Conservation (phyloP, 1,140 invertebrate genomes). For the Pseudomyrmex concolor region DNA sequence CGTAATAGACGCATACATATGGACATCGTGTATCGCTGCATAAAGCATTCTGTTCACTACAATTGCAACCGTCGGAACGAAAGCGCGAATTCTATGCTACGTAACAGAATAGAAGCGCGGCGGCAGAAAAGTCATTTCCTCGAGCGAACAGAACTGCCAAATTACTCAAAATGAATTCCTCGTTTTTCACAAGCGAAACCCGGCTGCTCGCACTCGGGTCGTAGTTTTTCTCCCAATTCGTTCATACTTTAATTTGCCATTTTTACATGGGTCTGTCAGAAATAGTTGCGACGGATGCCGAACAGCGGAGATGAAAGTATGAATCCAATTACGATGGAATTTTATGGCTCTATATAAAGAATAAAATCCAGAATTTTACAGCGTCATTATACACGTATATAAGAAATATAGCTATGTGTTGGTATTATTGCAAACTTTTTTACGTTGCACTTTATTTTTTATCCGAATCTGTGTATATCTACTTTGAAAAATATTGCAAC, state of each 20-base stretch:
- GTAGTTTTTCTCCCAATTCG: conserved; percentile 36
- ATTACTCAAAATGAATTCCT: conserved; percentile 57
- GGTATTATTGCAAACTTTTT: conserved; percentile 4
- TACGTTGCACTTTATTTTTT: neutral
- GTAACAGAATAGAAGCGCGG: conserved; percentile 31
- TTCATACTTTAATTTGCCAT: conserved; percentile 44
- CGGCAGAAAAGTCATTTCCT: conserved; percentile 57
- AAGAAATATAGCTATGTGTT: neutral
- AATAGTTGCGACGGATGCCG: neutral
- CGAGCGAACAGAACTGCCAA: conserved; percentile 56
- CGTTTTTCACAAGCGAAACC: conserved; percentile 16
- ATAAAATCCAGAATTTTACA: neutral
- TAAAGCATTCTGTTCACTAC: conserved; percentile 8
- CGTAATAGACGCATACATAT: neutral
- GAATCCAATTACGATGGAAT: conserved; percentile 16
- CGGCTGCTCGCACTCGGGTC: neutral
- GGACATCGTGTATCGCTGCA: neutral
- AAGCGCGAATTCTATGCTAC: conserved; percentile 37
- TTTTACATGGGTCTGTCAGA: conserved; percentile 23
- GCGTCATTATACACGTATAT: neutral
- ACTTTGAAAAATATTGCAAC: neutral
- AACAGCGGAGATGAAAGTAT: neutral
- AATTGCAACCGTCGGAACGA: conserved; percentile 27
- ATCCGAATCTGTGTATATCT: neutral
- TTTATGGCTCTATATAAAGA: neutral